Evolutionary conservation across 2,888 invertebrate genomes (phyloP).

Genomic region (Cetonia aurata): DNA sequence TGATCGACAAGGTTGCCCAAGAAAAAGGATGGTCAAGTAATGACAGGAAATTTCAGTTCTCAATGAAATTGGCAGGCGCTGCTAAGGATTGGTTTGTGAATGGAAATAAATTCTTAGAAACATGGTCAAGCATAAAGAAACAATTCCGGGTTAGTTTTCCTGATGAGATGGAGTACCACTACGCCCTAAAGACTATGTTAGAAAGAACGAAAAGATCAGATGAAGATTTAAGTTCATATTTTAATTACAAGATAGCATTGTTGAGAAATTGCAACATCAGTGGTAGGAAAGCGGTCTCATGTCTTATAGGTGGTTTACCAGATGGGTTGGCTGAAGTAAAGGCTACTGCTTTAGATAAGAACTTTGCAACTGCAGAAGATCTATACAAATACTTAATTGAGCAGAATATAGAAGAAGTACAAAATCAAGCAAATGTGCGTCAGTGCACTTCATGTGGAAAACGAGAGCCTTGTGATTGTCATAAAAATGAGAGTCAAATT

Average conservation of each 20-base stretch:
- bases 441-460: conserved; percentile 38
- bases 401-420: conserved; percentile 20
- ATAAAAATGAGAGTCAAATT: conserved; percentile 26
- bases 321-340: conserved; percentile 32
- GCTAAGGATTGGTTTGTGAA: conserved; percentile 54
- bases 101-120: conserved; percentile 48
- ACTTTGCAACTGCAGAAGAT: conserved; percentile 44
- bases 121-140: conserved; percentile 47
- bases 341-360: conserved; percentile 40
- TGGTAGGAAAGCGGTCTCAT: conserved; percentile 55
- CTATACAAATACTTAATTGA: conserved; percentile 43
- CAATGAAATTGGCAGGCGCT: conserved; percentile 52
- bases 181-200: conserved; percentile 51
- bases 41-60: conserved; percentile 53
- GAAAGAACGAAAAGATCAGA: conserved; percentile 48
- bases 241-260: conserved; percentile 54
- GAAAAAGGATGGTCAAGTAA: conserved; percentile 51
- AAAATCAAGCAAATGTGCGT: conserved; percentile 14
- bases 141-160: conserved; percentile 50
- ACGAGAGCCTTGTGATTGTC: conserved; percentile 36
- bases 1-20: conserved; percentile 50
- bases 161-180: conserved; percentile 49
- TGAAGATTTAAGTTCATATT: conserved; percentile 53
- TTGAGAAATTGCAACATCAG: conserved; percentile 52
- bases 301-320: conserved; percentile 54